Evolutionary conservation across 1,140 invertebrate genomes (phyloP).

Genomic region (Armadillidium nasatum): DNA sequence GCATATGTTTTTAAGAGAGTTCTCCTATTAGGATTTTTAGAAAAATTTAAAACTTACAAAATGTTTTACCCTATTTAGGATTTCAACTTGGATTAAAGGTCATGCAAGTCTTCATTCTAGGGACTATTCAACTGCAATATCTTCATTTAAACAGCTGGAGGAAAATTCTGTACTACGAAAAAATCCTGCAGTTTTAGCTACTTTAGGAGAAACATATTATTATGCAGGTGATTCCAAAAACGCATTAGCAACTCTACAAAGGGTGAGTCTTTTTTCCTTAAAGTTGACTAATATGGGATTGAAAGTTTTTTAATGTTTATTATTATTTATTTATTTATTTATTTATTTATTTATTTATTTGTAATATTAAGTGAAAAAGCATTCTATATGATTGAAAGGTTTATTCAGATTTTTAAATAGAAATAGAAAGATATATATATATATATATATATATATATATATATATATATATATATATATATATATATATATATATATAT

Average conservation of each 20-base stretch:
- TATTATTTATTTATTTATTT: too few species aligned
- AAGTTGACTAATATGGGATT: too few species aligned
- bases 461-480: conserved; percentile 23
- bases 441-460: too few species aligned
- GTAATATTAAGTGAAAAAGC: too few species aligned
- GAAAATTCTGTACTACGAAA: conserved; percentile 58
- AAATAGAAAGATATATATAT: too few species aligned
- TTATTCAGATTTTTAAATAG: too few species aligned
- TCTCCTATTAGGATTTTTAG: too few species aligned
- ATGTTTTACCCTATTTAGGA: background rate
- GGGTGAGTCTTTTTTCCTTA: conserved; percentile 36
- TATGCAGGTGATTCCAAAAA: conserved; percentile 55
- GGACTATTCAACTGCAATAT: conserved; percentile 61
- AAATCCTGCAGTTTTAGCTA: conserved; percentile 61
- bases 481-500: conserved; percentile 26
- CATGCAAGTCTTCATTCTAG: conserved; percentile 60
- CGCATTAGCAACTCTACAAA: conserved; percentile 43
- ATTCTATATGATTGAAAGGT: too few species aligned
- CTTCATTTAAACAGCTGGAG: conserved; percentile 60
- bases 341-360: too few species aligned
- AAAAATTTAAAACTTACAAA: too few species aligned
- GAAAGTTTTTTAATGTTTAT: too few species aligned
- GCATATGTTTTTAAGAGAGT: too few species aligned
- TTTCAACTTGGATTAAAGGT: conserved; percentile 62
- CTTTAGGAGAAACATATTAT: conserved; percentile 63